A percentile compares a stretch with the other conserved stretches of the same genome.
Evolutionary conservation across 2,797 vertebrate genomes (phyloP).

Genomic region (Cossypha dichroa): DNA sequence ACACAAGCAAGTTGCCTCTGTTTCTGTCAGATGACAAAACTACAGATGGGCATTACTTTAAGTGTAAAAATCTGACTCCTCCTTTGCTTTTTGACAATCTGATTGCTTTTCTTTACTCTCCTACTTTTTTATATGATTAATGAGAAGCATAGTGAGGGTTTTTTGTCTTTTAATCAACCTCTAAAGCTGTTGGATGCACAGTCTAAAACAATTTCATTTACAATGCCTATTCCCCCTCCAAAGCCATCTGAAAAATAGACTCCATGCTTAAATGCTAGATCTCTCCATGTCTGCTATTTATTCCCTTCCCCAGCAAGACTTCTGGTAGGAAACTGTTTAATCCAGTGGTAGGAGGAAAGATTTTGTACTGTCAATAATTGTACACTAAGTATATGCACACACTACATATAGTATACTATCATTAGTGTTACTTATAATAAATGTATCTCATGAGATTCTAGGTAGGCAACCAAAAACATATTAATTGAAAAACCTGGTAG

Average conservation of each 20-base stretch:
- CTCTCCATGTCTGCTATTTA: background rate
- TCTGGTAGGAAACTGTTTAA: background rate
- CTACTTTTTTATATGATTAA: background rate
- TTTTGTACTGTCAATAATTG: background rate
- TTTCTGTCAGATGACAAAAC: background rate
- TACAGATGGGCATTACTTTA: background rate
- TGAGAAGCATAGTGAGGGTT: background rate
- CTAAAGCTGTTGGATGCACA: background rate
- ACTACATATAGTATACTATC: background rate
- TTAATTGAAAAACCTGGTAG: background rate
- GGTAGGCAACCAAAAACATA: accelerated
- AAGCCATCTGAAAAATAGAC: background rate
- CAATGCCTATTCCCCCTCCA: background rate
- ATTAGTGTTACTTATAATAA: background rate
- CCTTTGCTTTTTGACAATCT: background rate
- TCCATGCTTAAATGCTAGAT: background rate
- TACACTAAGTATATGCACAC: background rate
- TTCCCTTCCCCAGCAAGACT: background rate
- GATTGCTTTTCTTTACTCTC: background rate
- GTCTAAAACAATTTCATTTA: background rate
- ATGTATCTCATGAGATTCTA: background rate
- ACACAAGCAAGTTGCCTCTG: background rate
- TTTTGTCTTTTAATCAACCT: background rate
- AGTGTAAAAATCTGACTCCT: background rate
- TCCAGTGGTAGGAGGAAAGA: background rate